Evolutionary conservation across 2,113 vertebrate genomes (phyloP).

Genomic region (Malurus melanocephalus): DNA sequence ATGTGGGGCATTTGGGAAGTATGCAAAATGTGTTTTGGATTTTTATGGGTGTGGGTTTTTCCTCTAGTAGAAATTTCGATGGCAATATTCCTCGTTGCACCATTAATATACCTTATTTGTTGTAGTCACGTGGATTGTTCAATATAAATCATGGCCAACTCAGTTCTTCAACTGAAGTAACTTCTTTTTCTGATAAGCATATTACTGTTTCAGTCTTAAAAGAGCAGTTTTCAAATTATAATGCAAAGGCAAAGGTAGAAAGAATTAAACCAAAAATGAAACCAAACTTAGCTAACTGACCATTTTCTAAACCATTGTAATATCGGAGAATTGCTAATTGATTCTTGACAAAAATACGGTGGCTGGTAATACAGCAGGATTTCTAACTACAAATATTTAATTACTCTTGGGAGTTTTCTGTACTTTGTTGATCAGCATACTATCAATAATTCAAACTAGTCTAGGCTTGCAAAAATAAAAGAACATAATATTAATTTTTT

Average conservation of each 20-base stretch:
- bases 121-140: not conserved
- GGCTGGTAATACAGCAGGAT: not conserved
- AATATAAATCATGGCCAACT: not conserved
- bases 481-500: not conserved
- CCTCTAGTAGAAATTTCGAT: not conserved
- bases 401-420: not conserved
- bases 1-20: constrained; percentile 3
- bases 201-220: not conserved
- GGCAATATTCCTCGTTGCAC: constrained; percentile 6
- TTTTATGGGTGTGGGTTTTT: not conserved
- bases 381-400: not conserved
- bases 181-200: not conserved
- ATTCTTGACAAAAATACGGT: not conserved
- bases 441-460: not conserved
- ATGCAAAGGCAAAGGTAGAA: not conserved
- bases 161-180: not conserved
- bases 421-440: not conserved
- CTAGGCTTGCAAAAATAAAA: not conserved
- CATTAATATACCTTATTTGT: not conserved
- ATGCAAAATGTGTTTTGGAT: not conserved
- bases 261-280: not conserved
- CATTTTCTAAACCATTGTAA: not conserved
- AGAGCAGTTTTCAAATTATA: not conserved
- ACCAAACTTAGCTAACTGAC: not conserved
- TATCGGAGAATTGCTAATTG: not conserved